Conservation (phyloP, 2,797 vertebrate genomes). For the Lagocephalus sceleratus region DNA sequence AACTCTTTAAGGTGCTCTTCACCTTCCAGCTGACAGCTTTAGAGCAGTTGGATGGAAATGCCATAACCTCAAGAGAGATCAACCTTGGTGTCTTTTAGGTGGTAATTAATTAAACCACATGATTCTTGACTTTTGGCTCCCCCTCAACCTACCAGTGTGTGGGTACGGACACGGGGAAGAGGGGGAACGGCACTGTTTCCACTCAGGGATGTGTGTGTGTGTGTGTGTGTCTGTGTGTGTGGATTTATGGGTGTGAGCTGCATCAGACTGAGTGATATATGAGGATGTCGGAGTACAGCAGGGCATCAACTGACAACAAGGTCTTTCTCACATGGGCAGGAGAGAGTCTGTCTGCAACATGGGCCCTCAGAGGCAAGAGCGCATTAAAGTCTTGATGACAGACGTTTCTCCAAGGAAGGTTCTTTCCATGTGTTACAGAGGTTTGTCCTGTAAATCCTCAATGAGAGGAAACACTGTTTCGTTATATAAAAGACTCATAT, state of each 20-base stretch:
- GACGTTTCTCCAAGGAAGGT: conserved; percentile 52
- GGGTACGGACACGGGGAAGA: neutral
- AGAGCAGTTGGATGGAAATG: conserved; percentile 48
- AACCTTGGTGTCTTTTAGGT: conserved; percentile 73
- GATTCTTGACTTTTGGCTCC: conserved; percentile 57
- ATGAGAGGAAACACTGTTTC: conserved; percentile 31
- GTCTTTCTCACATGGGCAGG: conserved; percentile 22
- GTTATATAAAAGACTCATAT: conserved; percentile 1
- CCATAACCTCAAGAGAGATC: conserved; percentile 59
- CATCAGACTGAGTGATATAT: conserved; percentile 60
- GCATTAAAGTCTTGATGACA: conserved; percentile 72
- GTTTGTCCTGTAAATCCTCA: conserved; percentile 32
- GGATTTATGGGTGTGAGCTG: conserved; percentile 15
- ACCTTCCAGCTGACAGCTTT: conserved; percentile 56
- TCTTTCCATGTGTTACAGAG: conserved; percentile 59
- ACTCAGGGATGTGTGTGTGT: neutral
- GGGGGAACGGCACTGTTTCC: conserved; percentile 1
- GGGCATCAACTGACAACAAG: conserved; percentile 38
- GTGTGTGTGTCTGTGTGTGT: neutral
- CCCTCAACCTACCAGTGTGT: conserved; percentile 23
- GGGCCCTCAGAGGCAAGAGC: conserved; percentile 58
- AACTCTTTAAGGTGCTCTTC: conserved; percentile 45
- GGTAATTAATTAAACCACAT: conserved; percentile 78
- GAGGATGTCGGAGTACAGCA: conserved; percentile 54
- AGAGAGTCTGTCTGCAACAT: conserved; percentile 52